Base-by-base conservation (phyloP, 2,113 vertebrate genomes). In the Chelonoidis abingdonii region DNA sequence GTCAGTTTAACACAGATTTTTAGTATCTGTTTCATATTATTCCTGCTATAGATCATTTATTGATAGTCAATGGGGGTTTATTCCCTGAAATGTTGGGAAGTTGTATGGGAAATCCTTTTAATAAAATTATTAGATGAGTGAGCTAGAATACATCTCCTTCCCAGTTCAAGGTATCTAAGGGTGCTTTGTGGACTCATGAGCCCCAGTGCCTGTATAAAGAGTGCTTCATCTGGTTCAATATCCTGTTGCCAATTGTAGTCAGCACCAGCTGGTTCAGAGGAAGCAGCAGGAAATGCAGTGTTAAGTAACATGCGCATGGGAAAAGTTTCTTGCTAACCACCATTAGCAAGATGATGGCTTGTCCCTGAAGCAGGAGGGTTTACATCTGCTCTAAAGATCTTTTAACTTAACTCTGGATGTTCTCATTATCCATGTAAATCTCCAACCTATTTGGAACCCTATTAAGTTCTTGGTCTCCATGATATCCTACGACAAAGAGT, bases 21-120 rank as follows among this genome's bases (percentile, higher is more conserved):
- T 38, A 25, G 47, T 54, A 10, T 78, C 56, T 50, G 6, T 79
- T 75, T 87, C 1, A 10, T 54, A 78, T 89, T 50, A 19, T 72
- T 80, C 65, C 57, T 89, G 81, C 75, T 96, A 92, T n/a, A 52
- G 84, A 57, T 59, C 0, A 2, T 81, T 92, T 69, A 75, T 65
- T 91, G 93, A 65, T n/a, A 91, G 94, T 84, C 92, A 88, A 41
- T 87, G 86, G 38, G 57, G 93, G 84, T n/a, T 92, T 80, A 31
- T 90, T 86, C 88, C 52, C 52, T 86, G 79, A 84, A 94, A 90
- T 29, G 2, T 84, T 96, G 85, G 57, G 86, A 49, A 84, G 49
- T 87, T 88, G 91, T 92, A 41, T 54, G 56, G 72, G 41, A 52
- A 10, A 62, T 49, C 29, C 9, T 83, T 41, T 78, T 76, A 88